Percentiles rank a stretch among this genome's conserved stretches.
phyloP scores from a whole-genome alignment of 2,113 vertebrate species.

The Percina caprodes region DNA sequence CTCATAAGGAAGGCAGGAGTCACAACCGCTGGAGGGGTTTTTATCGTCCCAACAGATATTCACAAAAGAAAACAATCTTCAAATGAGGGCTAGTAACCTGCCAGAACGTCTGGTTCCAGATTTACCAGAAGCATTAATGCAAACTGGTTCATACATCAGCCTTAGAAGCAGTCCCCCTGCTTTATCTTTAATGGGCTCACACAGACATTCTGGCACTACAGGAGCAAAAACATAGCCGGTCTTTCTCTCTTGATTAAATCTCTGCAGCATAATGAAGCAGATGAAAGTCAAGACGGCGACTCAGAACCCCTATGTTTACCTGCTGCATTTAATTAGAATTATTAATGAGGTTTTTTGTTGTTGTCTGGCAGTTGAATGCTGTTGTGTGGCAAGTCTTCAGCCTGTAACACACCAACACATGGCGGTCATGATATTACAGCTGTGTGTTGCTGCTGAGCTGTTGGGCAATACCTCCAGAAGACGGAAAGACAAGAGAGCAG shows the following conservation, averaged over 20 bases:
- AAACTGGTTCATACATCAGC: conserved; percentile 39
- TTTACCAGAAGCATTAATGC: conserved; percentile 13
- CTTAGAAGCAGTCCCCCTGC: conserved; percentile 30
- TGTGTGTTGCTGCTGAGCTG: conserved; percentile 25
- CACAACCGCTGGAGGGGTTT: too few species aligned
- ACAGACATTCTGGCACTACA: conserved; percentile 49
- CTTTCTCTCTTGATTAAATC: conserved; percentile 48
- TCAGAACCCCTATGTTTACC: conserved; percentile 22
- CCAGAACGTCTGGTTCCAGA: background rate
- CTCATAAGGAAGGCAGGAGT: background rate
- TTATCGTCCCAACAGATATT: background rate
- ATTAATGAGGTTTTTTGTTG: background rate
- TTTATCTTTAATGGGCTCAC: conserved; percentile 61
- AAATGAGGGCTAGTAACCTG: background rate
- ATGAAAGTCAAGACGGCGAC: conserved; percentile 20
- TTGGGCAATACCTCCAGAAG: conserved; percentile 61
- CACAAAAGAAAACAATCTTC: conserved; percentile 14
- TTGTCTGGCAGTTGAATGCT: background rate
- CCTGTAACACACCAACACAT: conserved; percentile 13
- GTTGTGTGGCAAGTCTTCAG: background rate
- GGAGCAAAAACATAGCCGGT: conserved; percentile 25
- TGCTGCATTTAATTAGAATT: conserved; percentile 46
- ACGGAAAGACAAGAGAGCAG: conserved; percentile 60
- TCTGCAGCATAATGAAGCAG: conserved; percentile 63
- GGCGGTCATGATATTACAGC: conserved; percentile 49